These are phyloP conservation scores for Apolygus lucorum DNA, from an alignment of 1,140 invertebrate genomes.

Conservation along the genomic window DNA sequence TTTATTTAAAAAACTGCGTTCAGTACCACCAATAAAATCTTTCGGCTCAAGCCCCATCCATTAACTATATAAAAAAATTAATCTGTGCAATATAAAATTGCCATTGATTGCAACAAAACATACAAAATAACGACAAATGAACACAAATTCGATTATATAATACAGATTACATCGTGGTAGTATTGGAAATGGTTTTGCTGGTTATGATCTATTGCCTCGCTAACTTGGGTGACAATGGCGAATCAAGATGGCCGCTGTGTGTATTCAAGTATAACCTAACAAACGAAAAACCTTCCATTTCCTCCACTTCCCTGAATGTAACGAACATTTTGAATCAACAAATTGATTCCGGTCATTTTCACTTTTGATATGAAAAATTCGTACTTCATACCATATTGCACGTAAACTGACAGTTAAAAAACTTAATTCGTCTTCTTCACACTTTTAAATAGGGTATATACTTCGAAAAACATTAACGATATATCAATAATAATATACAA, in stretches of 20 bases:
- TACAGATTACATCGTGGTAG: too few relatives aligned
- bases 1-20: too few relatives aligned
- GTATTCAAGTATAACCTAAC: too few relatives aligned
- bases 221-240: too few relatives aligned
- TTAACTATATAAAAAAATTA: constrained; percentile 13
- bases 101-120: constrained; percentile 19
- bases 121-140: not conserved
- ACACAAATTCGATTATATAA: not conserved
- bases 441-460: not conserved
- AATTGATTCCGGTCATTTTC: too few relatives aligned
- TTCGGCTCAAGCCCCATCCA: not conserved
- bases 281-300: too few relatives aligned
- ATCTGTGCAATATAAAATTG: not conserved
- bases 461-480: not conserved
- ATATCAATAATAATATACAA: not conserved
- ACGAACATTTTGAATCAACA: too few relatives aligned
- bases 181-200: too few relatives aligned
- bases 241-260: too few relatives aligned
- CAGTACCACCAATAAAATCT: too few relatives aligned
- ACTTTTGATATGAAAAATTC: not conserved
- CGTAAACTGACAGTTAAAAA: not conserved
- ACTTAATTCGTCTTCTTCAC: not conserved
- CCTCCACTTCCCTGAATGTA: too few relatives aligned
- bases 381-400: not conserved
- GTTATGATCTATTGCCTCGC: too few relatives aligned